Evolutionary conservation across 2,888 invertebrate species (phyloP), one percentile per base, ranked within the genome.

Genomic region (Oasisia sp.): DNA sequence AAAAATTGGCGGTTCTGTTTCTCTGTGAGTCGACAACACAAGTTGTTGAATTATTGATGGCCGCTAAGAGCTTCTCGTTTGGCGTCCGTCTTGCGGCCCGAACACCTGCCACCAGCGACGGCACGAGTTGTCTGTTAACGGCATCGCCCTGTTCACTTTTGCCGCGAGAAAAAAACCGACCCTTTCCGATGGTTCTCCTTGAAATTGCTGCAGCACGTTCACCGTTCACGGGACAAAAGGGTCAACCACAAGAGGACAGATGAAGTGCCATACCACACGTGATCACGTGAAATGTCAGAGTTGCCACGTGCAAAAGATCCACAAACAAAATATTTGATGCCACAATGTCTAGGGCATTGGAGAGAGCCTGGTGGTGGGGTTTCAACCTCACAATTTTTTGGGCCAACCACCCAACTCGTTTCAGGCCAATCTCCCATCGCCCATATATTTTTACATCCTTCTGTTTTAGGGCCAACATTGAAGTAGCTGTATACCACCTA

Each of bases 41-140:
- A 74, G 74, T 74, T 74, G 74, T 27, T 74, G 74, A 74, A 74
- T 74, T 74, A 74, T 74, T 74, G 74, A 74, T 74, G 74, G 74
- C 27, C 27, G 74, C 74, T 74, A 74, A 74, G 74, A 74, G 74
- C 74, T 74, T 50, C 74, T 74, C 3, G 27, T 74, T 74, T 74
- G 74, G n/a, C 74, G 7, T 74, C 27, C 27, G 27, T 0, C 27
- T 74, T n/a, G 74, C 7, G 27, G 7, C 19, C 27, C 19, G 27
- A 4, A n/a, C 74, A 74, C 27, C 74, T 74, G 74, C 74, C 74
- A 11, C n/a, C n/a, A n/a, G 74, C n/a, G 19, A 74, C 74, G 3
- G 19, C 19, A 74, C 4, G 74, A 27, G 27, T 74, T 27, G 74
- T 74, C 74, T 4, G 27, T 74, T 74, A 74, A 27, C 74, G 27